Conservation (phyloP, 1,140 invertebrate species). For the Drosophila sulfurigaster region DNA sequence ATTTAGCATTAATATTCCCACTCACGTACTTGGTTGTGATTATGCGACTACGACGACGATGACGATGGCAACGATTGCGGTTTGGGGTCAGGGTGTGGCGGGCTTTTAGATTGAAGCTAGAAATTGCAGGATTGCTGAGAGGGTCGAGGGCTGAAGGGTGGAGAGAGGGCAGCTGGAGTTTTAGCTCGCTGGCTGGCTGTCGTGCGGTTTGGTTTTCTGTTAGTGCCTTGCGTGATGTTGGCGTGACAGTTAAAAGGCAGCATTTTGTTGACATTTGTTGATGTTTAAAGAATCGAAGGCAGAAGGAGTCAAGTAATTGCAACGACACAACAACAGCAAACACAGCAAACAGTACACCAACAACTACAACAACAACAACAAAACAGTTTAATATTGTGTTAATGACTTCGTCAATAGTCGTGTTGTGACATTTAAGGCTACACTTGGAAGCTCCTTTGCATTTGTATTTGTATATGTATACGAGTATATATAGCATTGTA, state of each 20-base stretch:
- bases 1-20: conserved; percentile 84
- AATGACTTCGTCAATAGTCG: conserved; percentile 79
- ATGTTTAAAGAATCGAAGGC: conserved; percentile 66
- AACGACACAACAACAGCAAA: conserved; percentile 45
- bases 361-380: conserved; percentile 42
- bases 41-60: conserved; percentile 78
- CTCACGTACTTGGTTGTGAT: conserved; percentile 84
- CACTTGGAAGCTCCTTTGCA: conserved; percentile 34
- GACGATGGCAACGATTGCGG: conserved; percentile 67
- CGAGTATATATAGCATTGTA: not conserved
- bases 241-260: conserved; percentile 81
- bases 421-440: conserved; percentile 67
- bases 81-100: conserved; percentile 51
- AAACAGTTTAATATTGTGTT: conserved; percentile 81
- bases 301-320: conserved; percentile 76
- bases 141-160: not conserved
- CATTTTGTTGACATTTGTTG: conserved; percentile 80
- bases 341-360: conserved; percentile 19
- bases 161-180: not conserved
- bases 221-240: conserved; percentile 70
- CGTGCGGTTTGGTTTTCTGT: conserved; percentile 61
- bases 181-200: conserved; percentile 2
- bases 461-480: conserved; percentile 13
- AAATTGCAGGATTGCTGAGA: conserved; percentile 11
- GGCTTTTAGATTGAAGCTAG: conserved; percentile 39